phyloP scores from a whole-genome alignment of 1,140 invertebrate genomes.

The Penaeus indicus region DNA sequence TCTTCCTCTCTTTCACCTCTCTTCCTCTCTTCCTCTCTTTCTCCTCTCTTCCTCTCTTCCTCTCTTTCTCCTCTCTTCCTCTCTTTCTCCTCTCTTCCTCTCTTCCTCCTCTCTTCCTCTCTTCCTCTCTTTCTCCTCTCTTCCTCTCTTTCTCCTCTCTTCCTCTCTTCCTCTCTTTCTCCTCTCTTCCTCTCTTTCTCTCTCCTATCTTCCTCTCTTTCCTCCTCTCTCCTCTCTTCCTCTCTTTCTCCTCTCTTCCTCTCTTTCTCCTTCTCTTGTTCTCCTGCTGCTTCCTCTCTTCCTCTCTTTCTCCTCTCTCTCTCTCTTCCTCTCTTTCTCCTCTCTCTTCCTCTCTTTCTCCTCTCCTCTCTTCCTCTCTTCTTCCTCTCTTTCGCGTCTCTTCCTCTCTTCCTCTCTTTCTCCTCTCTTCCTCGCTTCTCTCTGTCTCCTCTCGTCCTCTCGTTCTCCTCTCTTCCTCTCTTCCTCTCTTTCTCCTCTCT shows the following conservation, averaged over 20 bases:
- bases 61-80: background rate
- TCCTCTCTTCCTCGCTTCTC: background rate
- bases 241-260: background rate
- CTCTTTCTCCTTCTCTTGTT: background rate
- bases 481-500: no score
- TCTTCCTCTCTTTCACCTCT: background rate
- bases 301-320: background rate
- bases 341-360: background rate
- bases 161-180: background rate
- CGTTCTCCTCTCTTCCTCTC: no score
- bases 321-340: background rate
- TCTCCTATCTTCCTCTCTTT: background rate
- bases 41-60: no score
- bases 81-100: background rate
- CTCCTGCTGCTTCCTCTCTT: background rate
- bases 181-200: background rate
- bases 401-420: background rate
- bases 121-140: background rate
- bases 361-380: no score
- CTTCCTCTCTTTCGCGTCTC: background rate
- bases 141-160: background rate
- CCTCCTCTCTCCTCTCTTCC: background rate
- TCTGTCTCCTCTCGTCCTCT: background rate
- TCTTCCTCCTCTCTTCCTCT: background rate
- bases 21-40: background rate